Evolutionary conservation across 1,140 invertebrate genomes (phyloP).

Genomic region (Xylocopa sonorina): DNA sequence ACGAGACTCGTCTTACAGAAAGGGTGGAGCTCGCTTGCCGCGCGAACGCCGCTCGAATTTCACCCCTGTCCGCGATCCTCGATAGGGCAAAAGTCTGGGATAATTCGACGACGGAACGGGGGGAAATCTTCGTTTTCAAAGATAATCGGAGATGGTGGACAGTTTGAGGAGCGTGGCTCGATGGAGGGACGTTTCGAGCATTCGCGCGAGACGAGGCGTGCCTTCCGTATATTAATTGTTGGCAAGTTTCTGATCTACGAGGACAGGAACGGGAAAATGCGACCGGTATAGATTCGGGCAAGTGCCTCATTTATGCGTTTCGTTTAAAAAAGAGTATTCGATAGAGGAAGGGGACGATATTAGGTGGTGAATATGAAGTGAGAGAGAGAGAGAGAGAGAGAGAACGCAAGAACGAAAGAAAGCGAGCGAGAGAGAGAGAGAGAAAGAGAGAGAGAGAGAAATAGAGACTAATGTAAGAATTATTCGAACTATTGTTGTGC

Average conservation of each 20-base stretch:
- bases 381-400: conserved; percentile 54
- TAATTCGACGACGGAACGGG: background rate
- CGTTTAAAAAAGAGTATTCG: conserved; percentile 56
- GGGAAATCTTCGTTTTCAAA: background rate
- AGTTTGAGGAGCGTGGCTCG: conserved; percentile 69
- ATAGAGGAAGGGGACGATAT: conserved; percentile 39
- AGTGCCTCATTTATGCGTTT: conserved; percentile 69
- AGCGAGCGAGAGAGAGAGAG: conserved; percentile 15
- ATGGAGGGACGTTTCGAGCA: conserved; percentile 70
- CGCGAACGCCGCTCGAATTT: background rate
- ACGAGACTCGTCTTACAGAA: background rate
- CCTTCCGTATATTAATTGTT: conserved; percentile 82
- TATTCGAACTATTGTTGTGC: conserved; percentile 65
- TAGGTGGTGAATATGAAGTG: conserved; percentile 28
- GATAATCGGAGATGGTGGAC: conserved; percentile 22
- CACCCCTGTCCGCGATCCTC: background rate
- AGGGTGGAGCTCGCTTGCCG: background rate
- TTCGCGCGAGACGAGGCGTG: conserved; percentile 80
- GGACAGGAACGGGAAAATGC: conserved; percentile 52
- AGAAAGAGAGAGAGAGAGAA: conserved; percentile 43
- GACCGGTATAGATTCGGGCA: conserved; percentile 62
- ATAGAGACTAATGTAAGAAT: conserved; percentile 73
- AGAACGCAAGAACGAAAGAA: no score
- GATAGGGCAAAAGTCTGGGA: background rate
- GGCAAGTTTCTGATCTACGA: conserved; percentile 78